Evolutionary conservation across 2,888 invertebrate species (phyloP).

Genomic region (Dasysyrphus tricinctus): DNA sequence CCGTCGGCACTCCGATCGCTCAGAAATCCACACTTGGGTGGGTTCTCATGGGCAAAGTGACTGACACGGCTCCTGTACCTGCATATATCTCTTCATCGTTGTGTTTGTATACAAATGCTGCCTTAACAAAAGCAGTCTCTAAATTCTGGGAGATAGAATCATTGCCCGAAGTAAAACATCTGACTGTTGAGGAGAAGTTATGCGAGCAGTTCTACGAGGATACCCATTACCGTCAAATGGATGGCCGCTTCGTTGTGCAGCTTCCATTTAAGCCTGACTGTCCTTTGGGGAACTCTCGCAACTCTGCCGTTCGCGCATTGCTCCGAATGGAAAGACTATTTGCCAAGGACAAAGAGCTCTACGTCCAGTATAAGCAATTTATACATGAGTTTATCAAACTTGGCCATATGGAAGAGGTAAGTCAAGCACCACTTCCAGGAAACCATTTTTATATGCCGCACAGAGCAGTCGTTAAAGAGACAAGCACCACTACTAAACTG

Average conservation of each 20-base stretch:
- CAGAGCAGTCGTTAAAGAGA: slow-evolving; percentile 44
- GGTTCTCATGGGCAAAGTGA: slow-evolving; percentile 41
- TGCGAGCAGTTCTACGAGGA: slow-evolving; percentile 58
- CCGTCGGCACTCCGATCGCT: slow-evolving; percentile 45
- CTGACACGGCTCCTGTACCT: background rate
- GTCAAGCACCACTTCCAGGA: background rate
- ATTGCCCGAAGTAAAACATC: slow-evolving; percentile 37
- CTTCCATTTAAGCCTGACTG: slow-evolving; percentile 50
- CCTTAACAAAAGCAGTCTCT: slow-evolving; percentile 33
- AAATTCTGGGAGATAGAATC: slow-evolving; percentile 67
- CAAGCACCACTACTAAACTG: slow-evolving; percentile 55
- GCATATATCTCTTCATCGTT: background rate
- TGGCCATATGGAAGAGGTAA: slow-evolving; percentile 51
- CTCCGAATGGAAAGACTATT: slow-evolving; percentile 53
- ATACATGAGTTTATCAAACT: slow-evolving; percentile 37
- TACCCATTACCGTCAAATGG: slow-evolving; percentile 28
- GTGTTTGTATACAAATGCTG: slow-evolving; percentile 5
- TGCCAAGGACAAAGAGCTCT: slow-evolving; percentile 24
- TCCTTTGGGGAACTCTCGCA: background rate
- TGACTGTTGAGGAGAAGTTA: slow-evolving; percentile 47
- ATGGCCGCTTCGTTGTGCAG: slow-evolving; percentile 54
- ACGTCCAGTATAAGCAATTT: slow-evolving; percentile 31
- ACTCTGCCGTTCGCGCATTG: slow-evolving; percentile 22
- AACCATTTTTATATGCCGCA: slow-evolving; percentile 41
- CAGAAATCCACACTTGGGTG: slow-evolving; percentile 57